phyloP scores from a whole-genome alignment of 2,113 vertebrate species.

The Oncorhynchus clarkii region DNA sequence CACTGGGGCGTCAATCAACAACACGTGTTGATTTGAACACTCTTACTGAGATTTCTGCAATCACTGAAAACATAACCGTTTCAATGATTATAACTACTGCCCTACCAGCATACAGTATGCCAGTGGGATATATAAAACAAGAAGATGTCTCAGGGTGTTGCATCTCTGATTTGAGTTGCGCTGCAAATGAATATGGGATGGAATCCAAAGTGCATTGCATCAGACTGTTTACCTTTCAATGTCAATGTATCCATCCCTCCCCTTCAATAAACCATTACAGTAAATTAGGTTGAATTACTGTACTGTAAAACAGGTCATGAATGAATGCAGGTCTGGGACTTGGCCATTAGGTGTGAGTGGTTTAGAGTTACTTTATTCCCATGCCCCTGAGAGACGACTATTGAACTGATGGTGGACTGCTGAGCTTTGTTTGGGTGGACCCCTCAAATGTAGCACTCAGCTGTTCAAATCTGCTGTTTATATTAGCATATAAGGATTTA shows the following conservation, averaged over 20 bases:
- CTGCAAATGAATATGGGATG: no score
- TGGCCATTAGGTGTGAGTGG: neutral
- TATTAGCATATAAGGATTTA: slow-evolving; percentile 50
- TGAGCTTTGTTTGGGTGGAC: slow-evolving; percentile 68
- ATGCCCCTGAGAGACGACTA: neutral
- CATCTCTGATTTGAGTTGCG: no score
- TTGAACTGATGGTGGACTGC: slow-evolving; percentile 41
- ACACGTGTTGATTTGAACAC: slow-evolving; percentile 62
- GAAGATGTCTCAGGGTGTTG: neutral
- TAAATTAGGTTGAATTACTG: slow-evolving; percentile 8
- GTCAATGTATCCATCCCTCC: neutral
- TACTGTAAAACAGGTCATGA: neutral
- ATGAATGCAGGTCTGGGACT: neutral
- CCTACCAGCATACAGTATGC: neutral
- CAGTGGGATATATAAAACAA: no score
- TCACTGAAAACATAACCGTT: slow-evolving; percentile 31
- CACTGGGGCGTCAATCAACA: slow-evolving; percentile 56
- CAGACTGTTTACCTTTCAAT: neutral
- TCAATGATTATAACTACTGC: neutral
- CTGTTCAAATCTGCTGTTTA: slow-evolving; percentile 58
- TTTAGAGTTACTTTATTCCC: neutral
- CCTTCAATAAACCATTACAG: slow-evolving; percentile 16
- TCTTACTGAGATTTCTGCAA: slow-evolving; percentile 18
- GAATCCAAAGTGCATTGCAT: no score
- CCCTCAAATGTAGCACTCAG: slow-evolving; percentile 45